Conservation (phyloP, 2,797 vertebrate genomes). For the Odontamblyopus rebecca region DNA sequence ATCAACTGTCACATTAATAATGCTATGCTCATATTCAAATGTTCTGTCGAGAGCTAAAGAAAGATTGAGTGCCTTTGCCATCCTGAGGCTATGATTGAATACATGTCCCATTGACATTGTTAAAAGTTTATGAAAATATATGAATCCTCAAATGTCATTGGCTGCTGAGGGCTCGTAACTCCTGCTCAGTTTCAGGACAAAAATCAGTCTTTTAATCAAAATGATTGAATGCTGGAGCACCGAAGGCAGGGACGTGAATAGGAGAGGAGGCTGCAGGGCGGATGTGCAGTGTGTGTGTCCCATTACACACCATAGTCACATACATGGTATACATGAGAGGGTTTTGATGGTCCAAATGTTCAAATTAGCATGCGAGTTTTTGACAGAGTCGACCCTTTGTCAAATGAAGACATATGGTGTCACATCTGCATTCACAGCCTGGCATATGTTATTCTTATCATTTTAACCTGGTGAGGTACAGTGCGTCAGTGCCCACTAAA, state of each 20-base stretch:
- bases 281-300: slow-evolving; percentile 20
- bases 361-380: slow-evolving; percentile 83
- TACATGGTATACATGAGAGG: slow-evolving; percentile 23
- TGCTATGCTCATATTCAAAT: slow-evolving; percentile 91
- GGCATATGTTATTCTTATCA: slow-evolving; percentile 84
- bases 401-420: slow-evolving; percentile 90
- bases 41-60: slow-evolving; percentile 90
- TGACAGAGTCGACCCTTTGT: slow-evolving; percentile 77
- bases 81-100: slow-evolving; percentile 93
- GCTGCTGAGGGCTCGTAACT: slow-evolving; percentile 83
- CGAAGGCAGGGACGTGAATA: slow-evolving; percentile 87
- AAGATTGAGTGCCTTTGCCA: slow-evolving; percentile 91
- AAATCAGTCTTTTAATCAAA: slow-evolving; percentile 98
- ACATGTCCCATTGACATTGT: slow-evolving; percentile 96
- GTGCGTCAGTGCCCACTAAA: slow-evolving; percentile 21
- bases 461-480: slow-evolving; percentile 81
- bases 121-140: slow-evolving; percentile 99
- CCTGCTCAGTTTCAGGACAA: slow-evolving; percentile 85
- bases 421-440: slow-evolving; percentile 81
- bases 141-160: slow-evolving; percentile 96
- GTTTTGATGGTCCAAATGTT: slow-evolving; percentile 73
- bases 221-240: slow-evolving; percentile 92
- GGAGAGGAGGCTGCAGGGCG: slow-evolving; percentile 53
- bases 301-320: slow-evolving; percentile 36
- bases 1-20: slow-evolving; percentile 90